These are phyloP conservation scores for Adelges cooleyi DNA, from an alignment of 1,140 invertebrate genomes.

Conservation along the genomic window DNA sequence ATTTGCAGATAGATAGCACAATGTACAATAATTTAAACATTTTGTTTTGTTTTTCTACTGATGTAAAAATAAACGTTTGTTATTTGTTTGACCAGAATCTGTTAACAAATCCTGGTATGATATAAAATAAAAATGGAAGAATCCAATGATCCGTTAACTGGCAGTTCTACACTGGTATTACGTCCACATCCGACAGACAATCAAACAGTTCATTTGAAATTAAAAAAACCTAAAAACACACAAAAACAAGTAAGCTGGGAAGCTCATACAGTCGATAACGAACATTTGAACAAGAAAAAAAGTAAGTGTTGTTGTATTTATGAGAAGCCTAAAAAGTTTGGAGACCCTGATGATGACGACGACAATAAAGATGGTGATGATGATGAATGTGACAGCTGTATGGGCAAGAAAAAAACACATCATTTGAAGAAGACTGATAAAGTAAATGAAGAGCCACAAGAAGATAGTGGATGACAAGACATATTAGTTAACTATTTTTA, in stretches of 20 bases:
- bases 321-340: slow-evolving; percentile 66
- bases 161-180: slow-evolving; percentile 5
- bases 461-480: neutral
- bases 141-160: neutral
- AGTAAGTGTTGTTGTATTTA: slow-evolving; percentile 91
- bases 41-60: too few relatives aligned
- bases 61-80: too few relatives aligned
- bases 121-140: slow-evolving; percentile 18
- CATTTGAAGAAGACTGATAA: slow-evolving; percentile 38
- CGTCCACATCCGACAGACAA: slow-evolving; percentile 41
- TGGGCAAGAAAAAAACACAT: slow-evolving; percentile 63
- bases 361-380: slow-evolving; percentile 65
- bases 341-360: slow-evolving; percentile 59
- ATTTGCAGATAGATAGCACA: too few relatives aligned
- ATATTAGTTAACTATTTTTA: too few relatives aligned
- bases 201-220: slow-evolving; percentile 48
- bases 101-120: too few relatives aligned
- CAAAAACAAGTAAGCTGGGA: slow-evolving; percentile 77
- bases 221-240: slow-evolving; percentile 59
- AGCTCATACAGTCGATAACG: slow-evolving; percentile 84
- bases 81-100: too few relatives aligned
- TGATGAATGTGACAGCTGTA: slow-evolving; percentile 75
- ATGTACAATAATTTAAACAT: too few relatives aligned
- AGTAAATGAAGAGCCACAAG: neutral
- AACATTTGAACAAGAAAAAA: slow-evolving; percentile 84